Base-by-base conservation (phyloP, 2,888 invertebrate genomes). In the Clivina fossor region DNA sequence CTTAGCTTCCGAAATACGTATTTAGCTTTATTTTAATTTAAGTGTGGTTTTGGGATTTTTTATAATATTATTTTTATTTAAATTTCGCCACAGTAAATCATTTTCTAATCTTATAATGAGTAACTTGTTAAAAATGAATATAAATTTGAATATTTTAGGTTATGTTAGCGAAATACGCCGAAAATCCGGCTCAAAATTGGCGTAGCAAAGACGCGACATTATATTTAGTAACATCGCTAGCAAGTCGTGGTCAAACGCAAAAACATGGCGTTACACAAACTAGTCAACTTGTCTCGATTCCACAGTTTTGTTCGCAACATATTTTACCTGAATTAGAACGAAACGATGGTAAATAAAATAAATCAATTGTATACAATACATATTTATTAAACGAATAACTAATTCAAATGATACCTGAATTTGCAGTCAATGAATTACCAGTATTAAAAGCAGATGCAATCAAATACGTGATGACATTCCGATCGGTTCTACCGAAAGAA, bases 361-460 rank as follows among this genome's bases (percentile, higher is more conserved):
- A n/a, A n/a, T n/a, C n/a, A n/a, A n/a, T n/a, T n/a, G 68, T 63
- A 16, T 43, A 9, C 26, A 30, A 20, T 48, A 33, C 7, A 49
- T 44, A 38, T 38, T 3, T 18, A 13, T 26, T 19, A 19, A 28
- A n/a, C n/a, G n/a, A n/a, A n/a, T n/a, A n/a, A n/a, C n/a, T n/a
- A 24, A 11, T 26, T 7, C 40, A 44, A 16, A 13, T 38, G 33
- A 35, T 35, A 35, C 51, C 63, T 62, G 61, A 58, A 50, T 61
- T 80, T 82, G 59, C 76, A 93, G 93, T 93, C 5, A 88, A 90
- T 67, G 86, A 88, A 63, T 75, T 88, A 58, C 93, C 96, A 0
- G 93, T 99, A 1, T 74, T 99, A 22, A 96, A 96, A 72, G 96
- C 98, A 0, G 98, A 97, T 71, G 90, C 93, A 2, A 85, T 99